Evolutionary conservation across 2,888 invertebrate species (phyloP).

Genomic region (Parelbella ahira): DNA sequence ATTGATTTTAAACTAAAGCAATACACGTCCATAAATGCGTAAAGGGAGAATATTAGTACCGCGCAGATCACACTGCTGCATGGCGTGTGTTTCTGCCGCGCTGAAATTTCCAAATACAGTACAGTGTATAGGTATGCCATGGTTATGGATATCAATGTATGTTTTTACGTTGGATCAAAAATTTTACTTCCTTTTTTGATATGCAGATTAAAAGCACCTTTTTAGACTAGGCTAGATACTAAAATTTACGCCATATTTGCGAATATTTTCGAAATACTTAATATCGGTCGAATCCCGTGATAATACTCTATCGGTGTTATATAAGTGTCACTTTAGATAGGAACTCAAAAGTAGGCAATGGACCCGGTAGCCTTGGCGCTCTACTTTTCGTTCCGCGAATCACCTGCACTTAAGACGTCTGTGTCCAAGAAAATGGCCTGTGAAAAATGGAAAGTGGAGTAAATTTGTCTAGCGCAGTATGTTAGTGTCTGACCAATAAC

Average conservation of each 20-base stretch:
- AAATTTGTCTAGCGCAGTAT: slow-evolving; percentile 69
- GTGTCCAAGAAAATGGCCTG: slow-evolving; percentile 63
- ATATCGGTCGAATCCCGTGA: too few relatives aligned
- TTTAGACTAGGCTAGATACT: too few relatives aligned
- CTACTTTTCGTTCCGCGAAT: slow-evolving; percentile 63
- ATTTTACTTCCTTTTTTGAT: too few relatives aligned
- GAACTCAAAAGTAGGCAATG: slow-evolving; percentile 58
- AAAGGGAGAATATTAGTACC: slow-evolving; percentile 6
- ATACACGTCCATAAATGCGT: background rate
- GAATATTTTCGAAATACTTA: too few relatives aligned
- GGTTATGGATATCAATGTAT: too few relatives aligned
- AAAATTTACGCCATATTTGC: too few relatives aligned
- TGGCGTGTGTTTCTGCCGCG: too few relatives aligned
- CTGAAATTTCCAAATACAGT: too few relatives aligned
- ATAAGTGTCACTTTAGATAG: slow-evolving; percentile 39
- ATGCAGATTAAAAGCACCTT: too few relatives aligned
- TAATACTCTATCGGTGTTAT: too few relatives aligned
- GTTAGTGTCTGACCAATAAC: slow-evolving; percentile 61
- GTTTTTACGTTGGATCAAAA: too few relatives aligned
- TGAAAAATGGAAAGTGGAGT: slow-evolving; percentile 79
- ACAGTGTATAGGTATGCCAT: too few relatives aligned
- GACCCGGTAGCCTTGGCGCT: slow-evolving; percentile 51
- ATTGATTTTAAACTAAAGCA: slow-evolving; percentile 22
- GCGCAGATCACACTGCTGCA: background rate
- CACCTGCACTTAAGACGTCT: slow-evolving; percentile 56